Evolutionary conservation across 2,113 vertebrate species (phyloP).

Genomic region (Tachycineta bicolor): DNA sequence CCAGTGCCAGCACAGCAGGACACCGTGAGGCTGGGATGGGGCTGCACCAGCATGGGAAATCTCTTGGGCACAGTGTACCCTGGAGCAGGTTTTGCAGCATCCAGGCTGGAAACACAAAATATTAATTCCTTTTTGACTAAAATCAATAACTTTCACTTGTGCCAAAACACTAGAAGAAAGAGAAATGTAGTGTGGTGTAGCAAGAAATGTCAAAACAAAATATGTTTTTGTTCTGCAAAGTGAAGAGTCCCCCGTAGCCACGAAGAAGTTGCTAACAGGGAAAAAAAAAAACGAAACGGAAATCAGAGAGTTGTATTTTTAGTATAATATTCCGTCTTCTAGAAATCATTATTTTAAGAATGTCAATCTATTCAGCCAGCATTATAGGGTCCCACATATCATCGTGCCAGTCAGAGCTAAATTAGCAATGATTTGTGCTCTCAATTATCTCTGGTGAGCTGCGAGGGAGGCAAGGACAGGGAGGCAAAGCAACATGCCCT

Average conservation of each 20-base stretch:
- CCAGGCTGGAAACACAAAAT: not conserved
- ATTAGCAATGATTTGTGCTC: not conserved
- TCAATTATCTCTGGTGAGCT: not conserved
- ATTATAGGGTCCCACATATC: not conserved
- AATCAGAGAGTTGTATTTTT: not conserved
- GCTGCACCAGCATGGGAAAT: not conserved
- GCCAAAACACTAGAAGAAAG: not conserved
- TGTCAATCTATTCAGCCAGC: not conserved
- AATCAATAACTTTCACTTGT: not conserved
- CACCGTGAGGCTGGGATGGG: not conserved
- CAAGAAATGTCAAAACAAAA: not conserved
- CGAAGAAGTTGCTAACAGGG: not conserved
- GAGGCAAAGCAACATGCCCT: not conserved
- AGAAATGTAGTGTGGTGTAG: not conserved
- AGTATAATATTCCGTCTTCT: not conserved
- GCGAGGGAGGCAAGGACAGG: not conserved
- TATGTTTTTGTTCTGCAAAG: not conserved
- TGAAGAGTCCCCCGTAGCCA: not conserved
- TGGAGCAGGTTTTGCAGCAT: not conserved
- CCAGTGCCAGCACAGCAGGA: not conserved
- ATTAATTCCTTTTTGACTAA: not conserved
- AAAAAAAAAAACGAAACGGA: not conserved
- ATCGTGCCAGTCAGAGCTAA: not conserved
- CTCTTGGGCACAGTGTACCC: not conserved
- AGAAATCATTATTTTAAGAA: not conserved